A percentile compares a stretch with the other conserved stretches of the same genome.
Evolutionary conservation across 2,888 invertebrate genomes (phyloP).

Genomic region (Trichopoda pennipes): DNA sequence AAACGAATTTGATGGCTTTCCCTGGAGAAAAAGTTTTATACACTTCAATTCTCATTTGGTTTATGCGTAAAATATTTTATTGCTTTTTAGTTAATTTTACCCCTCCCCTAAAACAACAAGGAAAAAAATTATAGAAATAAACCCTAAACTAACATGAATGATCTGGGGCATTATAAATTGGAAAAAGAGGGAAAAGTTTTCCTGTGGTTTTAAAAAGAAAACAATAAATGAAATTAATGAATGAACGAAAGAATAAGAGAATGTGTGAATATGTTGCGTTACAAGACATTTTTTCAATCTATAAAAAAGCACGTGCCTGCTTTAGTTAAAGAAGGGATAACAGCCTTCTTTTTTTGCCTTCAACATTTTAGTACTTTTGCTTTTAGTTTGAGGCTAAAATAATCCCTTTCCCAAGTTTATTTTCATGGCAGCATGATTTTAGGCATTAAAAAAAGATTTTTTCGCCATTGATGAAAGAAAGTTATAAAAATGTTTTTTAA

Average conservation of each 20-base stretch:
- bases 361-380: conserved; percentile 18
- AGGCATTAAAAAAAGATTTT: conserved; percentile 1
- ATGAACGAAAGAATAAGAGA: not conserved
- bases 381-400: not conserved
- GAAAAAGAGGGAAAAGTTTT: conserved; percentile 6
- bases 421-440: not conserved
- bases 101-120: conserved; percentile 1
- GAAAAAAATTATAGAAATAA: conserved; percentile 8
- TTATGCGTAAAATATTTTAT: conserved; percentile 6
- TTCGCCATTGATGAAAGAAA: not conserved
- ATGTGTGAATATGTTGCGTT: not conserved
- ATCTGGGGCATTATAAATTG: no score
- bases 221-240: conserved; percentile 2
- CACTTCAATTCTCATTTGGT: not conserved
- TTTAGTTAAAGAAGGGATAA: not conserved
- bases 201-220: conserved; percentile 2
- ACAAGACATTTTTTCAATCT: conserved; percentile 9
- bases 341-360: not conserved
- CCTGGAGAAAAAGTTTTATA: not conserved
- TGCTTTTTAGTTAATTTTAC: conserved; percentile 7
- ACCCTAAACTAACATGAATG: not conserved
- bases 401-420: conserved; percentile 1
- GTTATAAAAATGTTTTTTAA: not conserved
- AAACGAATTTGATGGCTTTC: not conserved
- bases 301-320: not conserved